These are phyloP conservation scores for Pocota personata DNA, from an alignment of 2,888 invertebrate genomes.

Conservation along the genomic window DNA sequence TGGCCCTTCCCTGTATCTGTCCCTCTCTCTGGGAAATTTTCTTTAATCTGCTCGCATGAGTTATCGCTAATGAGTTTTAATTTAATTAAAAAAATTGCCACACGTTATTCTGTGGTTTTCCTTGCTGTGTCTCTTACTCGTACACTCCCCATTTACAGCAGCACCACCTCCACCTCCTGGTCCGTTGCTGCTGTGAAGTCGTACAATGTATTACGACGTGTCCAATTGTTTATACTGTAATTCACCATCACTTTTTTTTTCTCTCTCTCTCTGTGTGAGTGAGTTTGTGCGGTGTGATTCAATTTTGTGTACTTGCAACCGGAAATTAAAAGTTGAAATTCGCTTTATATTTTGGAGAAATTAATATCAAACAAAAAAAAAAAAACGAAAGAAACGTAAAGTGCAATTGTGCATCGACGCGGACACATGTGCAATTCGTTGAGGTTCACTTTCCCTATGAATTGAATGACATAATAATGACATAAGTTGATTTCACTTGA, in stretches of 20 bases:
- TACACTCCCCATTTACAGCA: constrained; percentile 26
- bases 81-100: constrained; percentile 75
- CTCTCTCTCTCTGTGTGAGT: not conserved
- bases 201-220: constrained; percentile 65
- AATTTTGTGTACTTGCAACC: constrained; percentile 57
- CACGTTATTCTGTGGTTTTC: constrained; percentile 74
- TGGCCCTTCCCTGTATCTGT: constrained; percentile 2
- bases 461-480: constrained; percentile 33
- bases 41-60: constrained; percentile 75
- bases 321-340: constrained; percentile 70
- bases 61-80: constrained; percentile 76
- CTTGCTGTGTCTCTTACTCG: constrained; percentile 52
- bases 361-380: constrained; percentile 30
- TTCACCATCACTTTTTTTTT: constrained; percentile 30
- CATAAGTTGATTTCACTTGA: constrained; percentile 65
- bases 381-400: constrained; percentile 7
- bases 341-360: constrained; percentile 47
- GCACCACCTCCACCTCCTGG: constrained; percentile 22
- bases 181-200: constrained; percentile 39
- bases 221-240: constrained; percentile 70
- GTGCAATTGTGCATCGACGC: constrained; percentile 55
- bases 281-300: constrained; percentile 20
- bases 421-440: constrained; percentile 4
- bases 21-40: constrained; percentile 36
- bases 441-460: constrained; percentile 31